Conservation (phyloP, 2,888 invertebrate species). For the Aquatica leii region DNA sequence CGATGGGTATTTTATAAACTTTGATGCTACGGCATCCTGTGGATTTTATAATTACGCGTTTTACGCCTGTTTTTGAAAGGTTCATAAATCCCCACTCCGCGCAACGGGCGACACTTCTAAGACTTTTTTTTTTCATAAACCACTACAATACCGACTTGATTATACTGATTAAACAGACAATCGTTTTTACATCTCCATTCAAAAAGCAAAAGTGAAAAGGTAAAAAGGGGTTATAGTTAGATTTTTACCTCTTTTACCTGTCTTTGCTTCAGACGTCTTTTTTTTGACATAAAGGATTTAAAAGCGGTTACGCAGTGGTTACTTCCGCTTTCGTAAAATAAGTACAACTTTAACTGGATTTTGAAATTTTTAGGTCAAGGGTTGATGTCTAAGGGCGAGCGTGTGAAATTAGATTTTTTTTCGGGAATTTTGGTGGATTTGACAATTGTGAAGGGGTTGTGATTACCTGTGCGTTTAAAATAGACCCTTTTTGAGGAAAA, state of each 20-base stretch:
- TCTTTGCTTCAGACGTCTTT: conserved; percentile 21
- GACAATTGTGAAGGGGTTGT: conserved; percentile 31
- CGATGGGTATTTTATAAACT: conserved; percentile 57
- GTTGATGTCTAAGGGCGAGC: conserved; percentile 46
- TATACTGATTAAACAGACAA: conserved; percentile 36
- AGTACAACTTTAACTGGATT: conserved; percentile 55
- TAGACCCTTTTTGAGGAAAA: conserved; percentile 18
- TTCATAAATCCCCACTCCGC: not conserved
- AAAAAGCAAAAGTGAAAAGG: not conserved
- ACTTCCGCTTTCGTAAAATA: conserved; percentile 47
- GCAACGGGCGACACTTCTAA: not conserved
- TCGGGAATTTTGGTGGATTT: conserved; percentile 26
- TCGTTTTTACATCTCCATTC: conserved; percentile 17
- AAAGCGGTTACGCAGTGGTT: conserved; percentile 55
- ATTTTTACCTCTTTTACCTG: conserved; percentile 36
- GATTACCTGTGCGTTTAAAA: conserved; percentile 20
- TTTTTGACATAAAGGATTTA: conserved; percentile 44
- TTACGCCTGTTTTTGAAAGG: conserved; percentile 47
- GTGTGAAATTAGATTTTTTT: conserved; percentile 52
- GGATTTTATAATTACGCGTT: conserved; percentile 57
- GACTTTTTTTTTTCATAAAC: conserved; percentile 6
- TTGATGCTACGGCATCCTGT: conserved; percentile 57
- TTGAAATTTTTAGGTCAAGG: conserved; percentile 43
- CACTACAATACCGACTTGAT: conserved; percentile 31
- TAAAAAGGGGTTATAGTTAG: conserved; percentile 25